phyloP scores from a whole-genome alignment of 1,140 invertebrate species.

The Drosophila trapezifrons region DNA sequence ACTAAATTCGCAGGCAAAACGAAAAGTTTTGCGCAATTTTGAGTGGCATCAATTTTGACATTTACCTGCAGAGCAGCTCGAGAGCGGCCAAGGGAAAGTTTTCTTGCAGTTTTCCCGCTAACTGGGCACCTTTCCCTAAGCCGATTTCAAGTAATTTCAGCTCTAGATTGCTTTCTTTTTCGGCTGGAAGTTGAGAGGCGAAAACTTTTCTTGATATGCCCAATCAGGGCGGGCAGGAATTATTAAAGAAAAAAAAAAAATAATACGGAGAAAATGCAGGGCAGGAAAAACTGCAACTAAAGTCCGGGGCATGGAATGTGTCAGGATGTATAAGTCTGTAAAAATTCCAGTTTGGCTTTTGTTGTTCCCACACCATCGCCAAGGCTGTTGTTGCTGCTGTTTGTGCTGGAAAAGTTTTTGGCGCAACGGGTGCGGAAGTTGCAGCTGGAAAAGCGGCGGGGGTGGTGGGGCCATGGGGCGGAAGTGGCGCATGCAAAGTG shows the following conservation, averaged over 20 bases:
- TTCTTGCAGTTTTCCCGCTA: conserved; percentile 25
- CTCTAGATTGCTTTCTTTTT: conserved; percentile 39
- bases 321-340: conserved; percentile 72
- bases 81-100: conserved; percentile 43
- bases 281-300: conserved; percentile 44
- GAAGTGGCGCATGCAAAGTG: conserved; percentile 48
- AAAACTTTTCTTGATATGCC: conserved; percentile 67
- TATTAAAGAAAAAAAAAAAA: conserved; percentile 54
- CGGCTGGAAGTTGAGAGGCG: conserved; percentile 6
- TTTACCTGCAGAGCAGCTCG: conserved; percentile 71
- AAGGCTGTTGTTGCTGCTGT: neutral
- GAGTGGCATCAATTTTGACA: conserved; percentile 84
- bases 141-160: conserved; percentile 56
- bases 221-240: conserved; percentile 56
- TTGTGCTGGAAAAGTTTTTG: conserved; percentile 64
- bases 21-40: conserved; percentile 65
- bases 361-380: conserved; percentile 24
- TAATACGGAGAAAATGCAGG: conserved; percentile 8
- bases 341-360: conserved; percentile 62
- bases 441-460: conserved; percentile 31
- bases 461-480: neutral
- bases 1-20: conserved; percentile 35
- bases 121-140: conserved; percentile 51
- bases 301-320: conserved; percentile 48
- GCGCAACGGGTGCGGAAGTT: conserved; percentile 74